phyloP scores from a whole-genome alignment of 2,797 vertebrate genomes.

The Macropus fuliginosus region DNA sequence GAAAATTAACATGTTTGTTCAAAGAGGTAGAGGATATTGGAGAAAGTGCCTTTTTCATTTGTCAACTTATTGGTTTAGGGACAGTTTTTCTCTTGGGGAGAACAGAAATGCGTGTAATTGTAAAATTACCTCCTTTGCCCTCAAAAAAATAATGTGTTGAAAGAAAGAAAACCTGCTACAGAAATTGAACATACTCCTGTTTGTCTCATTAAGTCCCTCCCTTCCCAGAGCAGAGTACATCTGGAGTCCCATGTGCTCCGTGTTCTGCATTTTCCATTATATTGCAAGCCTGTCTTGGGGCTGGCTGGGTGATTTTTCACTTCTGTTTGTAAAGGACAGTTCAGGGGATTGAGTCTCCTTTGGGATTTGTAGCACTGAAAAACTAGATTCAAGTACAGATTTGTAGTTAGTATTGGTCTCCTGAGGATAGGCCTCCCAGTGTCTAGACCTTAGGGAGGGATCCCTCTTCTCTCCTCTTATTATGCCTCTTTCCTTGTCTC shows the following conservation, averaged over 20 bases:
- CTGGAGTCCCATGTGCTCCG: constrained; percentile 32
- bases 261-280: constrained; percentile 46
- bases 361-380: neutral
- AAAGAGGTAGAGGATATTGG: neutral
- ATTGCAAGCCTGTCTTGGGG: constrained; percentile 10
- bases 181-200: neutral
- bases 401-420: neutral
- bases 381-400: neutral
- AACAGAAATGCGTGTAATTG: constrained; percentile 49
- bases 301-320: constrained; percentile 24
- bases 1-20: neutral
- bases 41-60: neutral
- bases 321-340: constrained; percentile 26
- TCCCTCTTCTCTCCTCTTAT: neutral
- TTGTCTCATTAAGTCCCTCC: constrained; percentile 41
- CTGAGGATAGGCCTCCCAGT: neutral
- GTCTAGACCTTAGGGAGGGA: neutral
- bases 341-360: neutral
- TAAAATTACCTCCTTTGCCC: constrained; percentile 7
- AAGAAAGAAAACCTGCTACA: neutral
- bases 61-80: neutral
- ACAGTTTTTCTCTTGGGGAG: neutral
- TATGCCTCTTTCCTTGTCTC: neutral
- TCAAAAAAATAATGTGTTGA: neutral
- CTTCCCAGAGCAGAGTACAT: constrained; percentile 7